Conservation (phyloP, 2,113 vertebrate genomes). For the Meleagris gallopavo region DNA sequence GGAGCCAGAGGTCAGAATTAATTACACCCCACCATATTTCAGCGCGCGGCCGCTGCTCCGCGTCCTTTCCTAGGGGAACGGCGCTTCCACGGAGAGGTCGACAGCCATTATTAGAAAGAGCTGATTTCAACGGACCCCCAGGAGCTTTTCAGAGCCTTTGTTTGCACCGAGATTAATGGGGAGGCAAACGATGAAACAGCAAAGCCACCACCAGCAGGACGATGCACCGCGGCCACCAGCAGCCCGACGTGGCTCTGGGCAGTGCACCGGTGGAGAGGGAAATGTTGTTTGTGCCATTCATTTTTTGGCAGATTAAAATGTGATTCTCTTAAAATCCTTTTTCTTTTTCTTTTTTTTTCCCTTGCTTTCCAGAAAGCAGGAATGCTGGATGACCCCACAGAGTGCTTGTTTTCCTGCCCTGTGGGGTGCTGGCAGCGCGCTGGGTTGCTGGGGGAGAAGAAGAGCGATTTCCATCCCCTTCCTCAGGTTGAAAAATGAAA, state of each 20-base stretch:
- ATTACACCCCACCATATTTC: conserved; percentile 74
- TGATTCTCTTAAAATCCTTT: background rate
- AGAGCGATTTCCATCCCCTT: background rate
- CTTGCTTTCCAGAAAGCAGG: background rate
- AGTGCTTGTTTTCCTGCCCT: background rate
- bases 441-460: background rate
- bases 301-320: background rate
- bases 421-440: background rate
- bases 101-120: conserved; percentile 73
- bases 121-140: conserved; percentile 79
- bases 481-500: background rate
- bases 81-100: conserved; percentile 59
- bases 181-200: conserved; percentile 55
- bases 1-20: conserved; percentile 78
- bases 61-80: conserved; percentile 72
- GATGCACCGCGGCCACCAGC: conserved; percentile 26
- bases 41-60: conserved; percentile 19
- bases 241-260: background rate
- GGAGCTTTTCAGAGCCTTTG: conserved; percentile 78
- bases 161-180: conserved; percentile 78
- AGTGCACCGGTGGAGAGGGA: background rate
- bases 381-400: background rate
- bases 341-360: background rate
- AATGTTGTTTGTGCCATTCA: background rate
- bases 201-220: conserved; percentile 52